phyloP scores from a whole-genome alignment of 2,888 invertebrate genomes.

The Mylabris sibirica region DNA sequence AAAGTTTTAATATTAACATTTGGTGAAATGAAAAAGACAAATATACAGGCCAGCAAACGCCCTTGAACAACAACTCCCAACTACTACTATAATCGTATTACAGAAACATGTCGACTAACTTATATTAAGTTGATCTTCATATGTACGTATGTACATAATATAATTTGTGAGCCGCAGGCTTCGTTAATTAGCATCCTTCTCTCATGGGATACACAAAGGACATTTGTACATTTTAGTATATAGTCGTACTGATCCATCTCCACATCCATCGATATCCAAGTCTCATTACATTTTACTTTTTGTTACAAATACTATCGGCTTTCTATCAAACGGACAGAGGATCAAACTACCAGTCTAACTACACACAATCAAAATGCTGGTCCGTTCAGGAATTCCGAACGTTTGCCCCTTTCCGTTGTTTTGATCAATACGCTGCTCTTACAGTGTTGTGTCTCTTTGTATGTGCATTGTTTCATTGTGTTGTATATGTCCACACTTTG shows the following conservation, averaged over 20 bases:
- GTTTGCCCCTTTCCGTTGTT: slow-evolving; percentile 22
- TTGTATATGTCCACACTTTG: slow-evolving; percentile 20
- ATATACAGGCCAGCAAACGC: background rate
- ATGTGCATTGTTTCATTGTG: slow-evolving; percentile 22
- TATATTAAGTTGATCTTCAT: slow-evolving; percentile 22
- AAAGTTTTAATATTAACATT: slow-evolving; percentile 24
- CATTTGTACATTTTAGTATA: slow-evolving; percentile 10
- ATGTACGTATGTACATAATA: slow-evolving; percentile 15
- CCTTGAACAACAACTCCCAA: slow-evolving; percentile 24
- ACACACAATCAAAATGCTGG: slow-evolving; percentile 34
- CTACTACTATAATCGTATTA: slow-evolving; percentile 33
- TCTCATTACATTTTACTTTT: slow-evolving; percentile 20
- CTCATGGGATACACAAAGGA: slow-evolving; percentile 28
- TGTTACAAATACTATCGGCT: slow-evolving; percentile 11
- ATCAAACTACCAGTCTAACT: slow-evolving; percentile 33
- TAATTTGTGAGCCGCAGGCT: slow-evolving; percentile 22
- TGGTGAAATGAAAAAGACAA: slow-evolving; percentile 12
- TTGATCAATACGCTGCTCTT: slow-evolving; percentile 24
- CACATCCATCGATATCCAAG: slow-evolving; percentile 19
- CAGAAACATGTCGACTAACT: slow-evolving; percentile 27
- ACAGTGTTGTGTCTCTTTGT: background rate
- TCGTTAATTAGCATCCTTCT: slow-evolving; percentile 19
- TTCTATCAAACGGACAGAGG: slow-evolving; percentile 37
- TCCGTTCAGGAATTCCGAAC: slow-evolving; percentile 36
- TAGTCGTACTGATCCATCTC: slow-evolving; percentile 11